phyloP scores from a whole-genome alignment of 2,888 invertebrate species.

The Gandaritis pyraliata region DNA sequence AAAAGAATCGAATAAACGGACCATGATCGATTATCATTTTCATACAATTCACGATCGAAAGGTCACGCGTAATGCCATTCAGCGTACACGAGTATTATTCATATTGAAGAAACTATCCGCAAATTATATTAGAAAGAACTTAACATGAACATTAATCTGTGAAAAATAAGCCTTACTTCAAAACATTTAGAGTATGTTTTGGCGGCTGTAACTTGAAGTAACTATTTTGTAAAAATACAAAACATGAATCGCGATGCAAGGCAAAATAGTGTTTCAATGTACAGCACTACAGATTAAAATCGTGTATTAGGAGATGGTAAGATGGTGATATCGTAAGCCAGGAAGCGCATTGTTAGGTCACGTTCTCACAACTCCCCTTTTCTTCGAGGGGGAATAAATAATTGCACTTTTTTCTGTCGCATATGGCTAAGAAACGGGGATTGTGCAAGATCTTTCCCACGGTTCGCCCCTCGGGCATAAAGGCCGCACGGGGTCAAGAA shows the following conservation, averaged over 20 bases:
- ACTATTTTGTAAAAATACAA: slow-evolving; percentile 52
- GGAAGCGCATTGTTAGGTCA: slow-evolving; percentile 84
- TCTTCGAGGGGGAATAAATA: slow-evolving; percentile 84
- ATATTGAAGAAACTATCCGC: slow-evolving; percentile 71
- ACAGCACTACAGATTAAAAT: slow-evolving; percentile 66
- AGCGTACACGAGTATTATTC: slow-evolving; percentile 65
- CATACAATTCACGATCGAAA: slow-evolving; percentile 78
- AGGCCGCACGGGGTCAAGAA: slow-evolving; percentile 82
- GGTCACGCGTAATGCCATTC: slow-evolving; percentile 82
- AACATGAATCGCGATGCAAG: slow-evolving; percentile 19
- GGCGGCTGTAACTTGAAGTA: slow-evolving; percentile 43
- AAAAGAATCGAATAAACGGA: slow-evolving; percentile 71
- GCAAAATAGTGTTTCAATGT: slow-evolving; percentile 33
- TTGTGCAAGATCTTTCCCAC: slow-evolving; percentile 82
- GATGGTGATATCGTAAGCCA: slow-evolving; percentile 79
- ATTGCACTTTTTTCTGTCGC: slow-evolving; percentile 85
- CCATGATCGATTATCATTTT: slow-evolving; percentile 79
- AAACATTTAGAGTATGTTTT: slow-evolving; percentile 48
- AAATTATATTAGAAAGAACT: slow-evolving; percentile 47
- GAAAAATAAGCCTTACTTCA: slow-evolving; percentile 43
- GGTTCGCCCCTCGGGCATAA: slow-evolving; percentile 80
- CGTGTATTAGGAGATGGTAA: slow-evolving; percentile 54
- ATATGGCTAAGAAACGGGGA: slow-evolving; percentile 83
- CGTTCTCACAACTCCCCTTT: slow-evolving; percentile 84
- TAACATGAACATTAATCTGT: slow-evolving; percentile 38